Evolutionary conservation across 2,888 invertebrate genomes (phyloP).

Genomic region (Coleophora deauratella): DNA sequence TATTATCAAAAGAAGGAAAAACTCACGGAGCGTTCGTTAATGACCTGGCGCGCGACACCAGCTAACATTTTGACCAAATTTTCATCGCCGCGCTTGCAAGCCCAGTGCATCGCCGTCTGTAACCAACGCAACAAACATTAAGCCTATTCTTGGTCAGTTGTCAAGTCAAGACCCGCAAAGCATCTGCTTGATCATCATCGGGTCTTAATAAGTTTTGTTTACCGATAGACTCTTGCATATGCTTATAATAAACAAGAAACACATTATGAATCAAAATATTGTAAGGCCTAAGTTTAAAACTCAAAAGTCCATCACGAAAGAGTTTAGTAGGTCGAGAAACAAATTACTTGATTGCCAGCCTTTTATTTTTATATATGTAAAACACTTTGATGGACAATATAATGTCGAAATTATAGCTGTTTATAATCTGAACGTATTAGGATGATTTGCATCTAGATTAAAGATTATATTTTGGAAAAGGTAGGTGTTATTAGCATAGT

Average conservation of each 20-base stretch:
- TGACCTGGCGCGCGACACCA: conserved; percentile 85
- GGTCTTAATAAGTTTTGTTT: too few species aligned
- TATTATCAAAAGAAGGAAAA: background rate
- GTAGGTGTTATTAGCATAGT: conserved; percentile 71
- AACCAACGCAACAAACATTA: conserved; percentile 34
- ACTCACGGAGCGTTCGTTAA: conserved; percentile 90
- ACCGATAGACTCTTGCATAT: background rate
- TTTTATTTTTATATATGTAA: conserved; percentile 71
- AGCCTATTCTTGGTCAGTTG: background rate
- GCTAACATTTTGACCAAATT: conserved; percentile 94
- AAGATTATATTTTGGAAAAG: conserved; percentile 70
- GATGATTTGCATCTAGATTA: conserved; percentile 73
- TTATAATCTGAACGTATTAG: conserved; percentile 71
- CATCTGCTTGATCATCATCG: too few species aligned
- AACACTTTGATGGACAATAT: conserved; percentile 73
- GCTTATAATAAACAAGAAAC: conserved; percentile 32
- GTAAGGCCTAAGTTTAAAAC: conserved; percentile 43
- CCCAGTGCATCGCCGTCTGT: conserved; percentile 97
- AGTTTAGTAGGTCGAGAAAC: conserved; percentile 67
- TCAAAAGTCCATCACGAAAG: conserved; percentile 56
- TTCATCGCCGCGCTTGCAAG: conserved; percentile 93
- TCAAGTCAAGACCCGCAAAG: too few species aligned
- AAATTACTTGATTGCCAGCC: conserved; percentile 66
- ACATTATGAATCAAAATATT: conserved; percentile 44
- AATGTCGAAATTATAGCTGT: conserved; percentile 70